These are phyloP conservation scores for Polypterus bichir DNA, from an alignment of 2,113 vertebrate genomes.

Conservation along the genomic window DNA sequence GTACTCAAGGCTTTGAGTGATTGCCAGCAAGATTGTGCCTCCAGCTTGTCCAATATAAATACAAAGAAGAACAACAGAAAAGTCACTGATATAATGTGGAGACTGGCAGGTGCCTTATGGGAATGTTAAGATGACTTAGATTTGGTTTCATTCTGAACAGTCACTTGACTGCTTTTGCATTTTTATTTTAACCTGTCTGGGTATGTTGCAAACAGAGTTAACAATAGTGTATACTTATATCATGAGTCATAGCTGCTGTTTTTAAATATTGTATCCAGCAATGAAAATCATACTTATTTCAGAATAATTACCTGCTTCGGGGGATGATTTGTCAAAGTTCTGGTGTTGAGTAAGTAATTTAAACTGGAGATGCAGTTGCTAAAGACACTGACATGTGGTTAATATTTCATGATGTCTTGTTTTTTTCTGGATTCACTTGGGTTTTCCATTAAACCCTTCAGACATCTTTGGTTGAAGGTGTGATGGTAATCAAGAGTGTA, in stretches of 20 bases:
- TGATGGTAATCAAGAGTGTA: too few relatives aligned
- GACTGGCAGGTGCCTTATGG: constrained; percentile 14
- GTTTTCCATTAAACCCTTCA: too few relatives aligned
- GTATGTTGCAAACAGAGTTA: neutral
- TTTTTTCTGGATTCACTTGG: too few relatives aligned
- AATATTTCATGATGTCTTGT: too few relatives aligned
- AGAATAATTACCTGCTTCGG: too few relatives aligned
- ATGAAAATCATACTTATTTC: too few relatives aligned
- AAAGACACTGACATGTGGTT: too few relatives aligned
- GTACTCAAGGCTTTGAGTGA: constrained; percentile 31
- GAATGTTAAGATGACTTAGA: constrained; percentile 18
- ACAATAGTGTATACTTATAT: neutral
- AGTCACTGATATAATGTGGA: constrained; percentile 12
- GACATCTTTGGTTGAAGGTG: too few relatives aligned
- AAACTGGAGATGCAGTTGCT: too few relatives aligned
- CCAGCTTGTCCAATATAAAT: constrained; percentile 24
- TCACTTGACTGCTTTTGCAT: neutral
- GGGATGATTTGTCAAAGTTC: too few relatives aligned
- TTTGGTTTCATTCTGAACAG: constrained; percentile 4
- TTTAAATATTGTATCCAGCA: neutral
- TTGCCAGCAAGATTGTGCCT: constrained; percentile 35
- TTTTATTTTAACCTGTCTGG: constrained; percentile 3
- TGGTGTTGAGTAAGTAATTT: too few relatives aligned
- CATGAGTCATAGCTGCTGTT: neutral
- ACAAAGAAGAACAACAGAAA: constrained; percentile 14